Evolutionary conservation across 2,888 invertebrate species (phyloP).

Genomic region (Catonia carolina): DNA sequence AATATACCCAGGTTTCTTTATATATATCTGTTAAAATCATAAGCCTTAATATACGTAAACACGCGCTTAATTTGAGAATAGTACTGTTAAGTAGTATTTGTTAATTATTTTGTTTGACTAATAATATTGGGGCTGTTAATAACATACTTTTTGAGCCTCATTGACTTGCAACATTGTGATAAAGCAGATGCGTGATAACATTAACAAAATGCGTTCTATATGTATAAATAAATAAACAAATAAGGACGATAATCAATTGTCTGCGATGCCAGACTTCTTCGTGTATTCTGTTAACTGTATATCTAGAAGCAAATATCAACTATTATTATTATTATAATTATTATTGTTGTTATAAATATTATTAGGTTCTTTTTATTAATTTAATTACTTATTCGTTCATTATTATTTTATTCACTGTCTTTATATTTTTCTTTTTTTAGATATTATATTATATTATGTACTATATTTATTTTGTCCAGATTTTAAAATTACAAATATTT

Average conservation of each 20-base stretch:
- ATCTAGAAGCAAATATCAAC: no score
- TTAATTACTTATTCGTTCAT: neutral
- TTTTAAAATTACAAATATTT: no score
- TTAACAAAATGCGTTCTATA: conserved; percentile 1
- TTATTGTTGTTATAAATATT: neutral
- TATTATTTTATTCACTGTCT: neutral
- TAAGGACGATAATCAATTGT: conserved; percentile 2
- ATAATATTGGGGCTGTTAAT: no score
- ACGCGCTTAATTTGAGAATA: no score
- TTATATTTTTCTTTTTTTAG: conserved; percentile 1
- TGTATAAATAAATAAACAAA: neutral
- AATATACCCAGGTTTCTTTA: no score
- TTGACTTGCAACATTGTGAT: conserved; percentile 26
- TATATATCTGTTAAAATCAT: no score
- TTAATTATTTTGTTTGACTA: no score
- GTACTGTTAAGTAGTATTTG: no score
- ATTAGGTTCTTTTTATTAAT: neutral
- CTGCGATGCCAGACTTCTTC: conserved; percentile 11
- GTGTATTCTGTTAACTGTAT: conserved; percentile 1
- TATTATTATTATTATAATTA: neutral
- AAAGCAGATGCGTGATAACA: conserved; percentile 31
- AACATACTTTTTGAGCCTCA: no score
- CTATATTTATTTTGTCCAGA: no score
- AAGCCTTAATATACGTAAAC: no score
- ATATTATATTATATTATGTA: no score